phyloP scores from a whole-genome alignment of 1,140 invertebrate species.

The Scylla paramamosain region DNA sequence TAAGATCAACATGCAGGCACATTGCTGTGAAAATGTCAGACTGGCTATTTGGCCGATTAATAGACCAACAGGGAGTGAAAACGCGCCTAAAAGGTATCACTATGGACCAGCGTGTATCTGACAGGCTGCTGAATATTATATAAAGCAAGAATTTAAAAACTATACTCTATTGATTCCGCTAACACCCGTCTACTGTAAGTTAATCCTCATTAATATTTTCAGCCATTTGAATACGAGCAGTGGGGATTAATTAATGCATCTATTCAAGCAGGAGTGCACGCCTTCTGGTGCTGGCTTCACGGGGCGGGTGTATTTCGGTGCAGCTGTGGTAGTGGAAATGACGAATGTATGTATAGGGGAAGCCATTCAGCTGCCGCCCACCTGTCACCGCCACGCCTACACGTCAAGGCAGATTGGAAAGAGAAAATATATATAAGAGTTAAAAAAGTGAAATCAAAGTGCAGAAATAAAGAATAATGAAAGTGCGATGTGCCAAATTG shows the following conservation, averaged over 20 bases:
- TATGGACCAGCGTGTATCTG: background rate
- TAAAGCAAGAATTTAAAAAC: background rate
- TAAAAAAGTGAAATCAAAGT: too few species aligned
- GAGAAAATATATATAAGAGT: too few species aligned
- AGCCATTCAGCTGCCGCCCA: background rate
- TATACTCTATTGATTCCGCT: background rate
- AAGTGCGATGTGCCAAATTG: too few species aligned
- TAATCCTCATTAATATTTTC: conserved; percentile 23
- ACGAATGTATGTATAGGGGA: background rate
- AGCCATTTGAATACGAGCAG: background rate
- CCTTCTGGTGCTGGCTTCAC: background rate
- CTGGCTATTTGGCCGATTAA: too few species aligned
- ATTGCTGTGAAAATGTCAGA: too few species aligned
- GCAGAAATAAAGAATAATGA: too few species aligned
- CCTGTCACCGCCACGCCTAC: background rate
- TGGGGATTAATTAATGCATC: background rate
- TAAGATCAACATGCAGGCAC: too few species aligned
- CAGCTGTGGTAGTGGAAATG: too few species aligned
- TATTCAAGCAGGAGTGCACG: background rate
- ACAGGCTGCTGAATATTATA: background rate
- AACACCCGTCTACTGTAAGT: background rate
- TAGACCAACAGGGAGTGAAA: too few species aligned
- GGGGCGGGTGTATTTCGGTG: background rate
- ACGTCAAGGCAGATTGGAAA: too few species aligned
- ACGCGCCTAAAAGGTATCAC: background rate